Conservation (phyloP, 2,888 invertebrate species). For the Drosophila koepferae region DNA sequence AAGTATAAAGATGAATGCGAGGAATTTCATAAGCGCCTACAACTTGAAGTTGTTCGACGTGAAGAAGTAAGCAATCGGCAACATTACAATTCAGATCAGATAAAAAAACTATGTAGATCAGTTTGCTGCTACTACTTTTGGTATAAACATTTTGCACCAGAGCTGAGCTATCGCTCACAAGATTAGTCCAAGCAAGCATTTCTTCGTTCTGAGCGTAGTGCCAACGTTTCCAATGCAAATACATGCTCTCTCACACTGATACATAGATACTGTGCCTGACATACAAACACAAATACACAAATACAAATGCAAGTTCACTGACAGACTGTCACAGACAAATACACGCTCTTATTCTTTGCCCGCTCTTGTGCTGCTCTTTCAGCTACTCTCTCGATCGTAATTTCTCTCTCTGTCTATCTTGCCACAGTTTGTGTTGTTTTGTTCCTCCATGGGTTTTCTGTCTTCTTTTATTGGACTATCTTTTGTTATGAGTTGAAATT, state of each 20-base stretch:
- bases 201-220: conserved; percentile 50
- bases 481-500: conserved; percentile 61
- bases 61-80: conserved; percentile 94
- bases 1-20: conserved; percentile 99
- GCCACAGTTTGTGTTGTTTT: conserved; percentile 51
- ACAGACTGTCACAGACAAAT: conserved; percentile 45
- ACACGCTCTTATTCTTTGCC: conserved; percentile 5
- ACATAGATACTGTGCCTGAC: conserved; percentile 27
- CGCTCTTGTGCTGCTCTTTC: conserved; percentile 42
- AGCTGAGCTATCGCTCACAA: conserved; percentile 23
- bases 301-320: conserved; percentile 25
- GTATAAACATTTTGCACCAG: conserved; percentile 64
- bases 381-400: conserved; percentile 2
- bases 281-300: conserved; percentile 35
- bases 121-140: conserved; percentile 59
- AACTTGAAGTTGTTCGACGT: conserved; percentile 97
- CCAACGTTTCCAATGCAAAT: conserved; percentile 65
- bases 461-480: conserved; percentile 45
- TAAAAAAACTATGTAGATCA: conserved; percentile 6
- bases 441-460: conserved; percentile 61
- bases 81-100: conserved; percentile 35
- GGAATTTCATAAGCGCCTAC: conserved; percentile 97
- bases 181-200: conserved; percentile 51
- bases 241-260: conserved; percentile 31
- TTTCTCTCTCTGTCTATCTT: conserved; percentile 9